Evolutionary conservation across 2,113 vertebrate species (phyloP).

Genomic region (Mirza zaza): DNA sequence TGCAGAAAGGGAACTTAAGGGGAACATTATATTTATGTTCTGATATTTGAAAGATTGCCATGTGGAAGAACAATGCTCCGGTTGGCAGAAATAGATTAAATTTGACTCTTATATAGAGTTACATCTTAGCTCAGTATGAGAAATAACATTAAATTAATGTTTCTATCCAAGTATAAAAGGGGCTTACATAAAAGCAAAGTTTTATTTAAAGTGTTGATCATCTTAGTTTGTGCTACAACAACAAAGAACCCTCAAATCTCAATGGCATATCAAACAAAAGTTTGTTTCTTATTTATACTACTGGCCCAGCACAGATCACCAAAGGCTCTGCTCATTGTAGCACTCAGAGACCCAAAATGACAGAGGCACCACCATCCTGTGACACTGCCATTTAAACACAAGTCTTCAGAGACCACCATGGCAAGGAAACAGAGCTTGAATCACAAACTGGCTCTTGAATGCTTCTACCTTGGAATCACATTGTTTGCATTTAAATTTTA

Average conservation of each 20-base stretch:
- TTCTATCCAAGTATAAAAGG: constrained; percentile 15
- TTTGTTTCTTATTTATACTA: constrained; percentile 14
- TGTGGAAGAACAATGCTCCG: constrained; percentile 29
- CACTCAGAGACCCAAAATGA: neutral
- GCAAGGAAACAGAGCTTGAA: neutral
- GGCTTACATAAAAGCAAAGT: constrained; percentile 1
- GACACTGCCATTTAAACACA: neutral
- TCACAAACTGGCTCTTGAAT: neutral
- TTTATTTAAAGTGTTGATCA: neutral
- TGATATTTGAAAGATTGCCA: constrained; percentile 31
- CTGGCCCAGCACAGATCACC: neutral
- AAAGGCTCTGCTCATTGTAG: neutral
- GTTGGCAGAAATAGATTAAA: constrained; percentile 32
- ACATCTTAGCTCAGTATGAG: constrained; percentile 24
- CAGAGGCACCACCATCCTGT: neutral
- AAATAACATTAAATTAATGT: constrained; percentile 40
- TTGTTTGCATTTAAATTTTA: neutral
- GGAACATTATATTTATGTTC: neutral
- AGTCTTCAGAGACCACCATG: neutral
- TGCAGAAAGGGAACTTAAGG: neutral
- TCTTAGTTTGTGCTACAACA: neutral
- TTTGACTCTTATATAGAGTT: neutral
- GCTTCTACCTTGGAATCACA: neutral
- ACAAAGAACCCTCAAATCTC: neutral
- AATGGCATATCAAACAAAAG: neutral